Conservation (phyloP, 2,113 vertebrate species). For the Dolichallabes microphthalmus region DNA sequence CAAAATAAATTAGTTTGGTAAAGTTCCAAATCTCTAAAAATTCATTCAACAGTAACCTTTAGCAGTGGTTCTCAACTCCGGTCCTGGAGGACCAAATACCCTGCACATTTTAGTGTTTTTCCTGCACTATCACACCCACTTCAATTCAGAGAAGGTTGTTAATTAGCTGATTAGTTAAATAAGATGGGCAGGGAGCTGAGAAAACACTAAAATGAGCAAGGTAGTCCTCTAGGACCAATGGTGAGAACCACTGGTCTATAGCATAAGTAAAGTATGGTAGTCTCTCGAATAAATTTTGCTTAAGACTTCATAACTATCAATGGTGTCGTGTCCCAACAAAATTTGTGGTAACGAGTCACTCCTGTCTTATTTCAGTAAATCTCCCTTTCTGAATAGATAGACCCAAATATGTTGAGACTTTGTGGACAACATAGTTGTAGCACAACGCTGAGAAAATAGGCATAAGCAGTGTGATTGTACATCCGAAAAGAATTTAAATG, state of each 20-base stretch:
- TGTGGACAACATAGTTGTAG: slow-evolving; percentile 19
- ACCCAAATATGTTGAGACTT: background rate
- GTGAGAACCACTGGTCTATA: background rate
- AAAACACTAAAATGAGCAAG: too few relatives aligned
- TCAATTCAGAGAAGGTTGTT: too few relatives aligned
- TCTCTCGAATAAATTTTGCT: background rate
- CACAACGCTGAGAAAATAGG: background rate
- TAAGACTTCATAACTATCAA: background rate
- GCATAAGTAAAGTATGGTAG: background rate
- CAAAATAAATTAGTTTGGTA: background rate
- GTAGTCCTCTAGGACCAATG: too few relatives aligned
- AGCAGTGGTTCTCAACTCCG: background rate
- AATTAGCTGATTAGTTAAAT: too few relatives aligned
- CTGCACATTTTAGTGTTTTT: too few relatives aligned
- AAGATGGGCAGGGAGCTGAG: too few relatives aligned
- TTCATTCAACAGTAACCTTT: background rate
- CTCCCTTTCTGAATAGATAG: background rate
- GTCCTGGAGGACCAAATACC: too few relatives aligned
- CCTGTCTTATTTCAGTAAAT: background rate
- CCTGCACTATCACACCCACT: too few relatives aligned
- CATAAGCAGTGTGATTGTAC: background rate
- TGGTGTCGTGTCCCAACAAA: background rate
- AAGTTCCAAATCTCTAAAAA: background rate
- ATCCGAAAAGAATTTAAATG: background rate
- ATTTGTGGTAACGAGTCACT: background rate